Evolutionary conservation across 2,113 vertebrate genomes (phyloP), one percentile per base, ranked within the genome.

Genomic region (Desmodus rotundus): DNA sequence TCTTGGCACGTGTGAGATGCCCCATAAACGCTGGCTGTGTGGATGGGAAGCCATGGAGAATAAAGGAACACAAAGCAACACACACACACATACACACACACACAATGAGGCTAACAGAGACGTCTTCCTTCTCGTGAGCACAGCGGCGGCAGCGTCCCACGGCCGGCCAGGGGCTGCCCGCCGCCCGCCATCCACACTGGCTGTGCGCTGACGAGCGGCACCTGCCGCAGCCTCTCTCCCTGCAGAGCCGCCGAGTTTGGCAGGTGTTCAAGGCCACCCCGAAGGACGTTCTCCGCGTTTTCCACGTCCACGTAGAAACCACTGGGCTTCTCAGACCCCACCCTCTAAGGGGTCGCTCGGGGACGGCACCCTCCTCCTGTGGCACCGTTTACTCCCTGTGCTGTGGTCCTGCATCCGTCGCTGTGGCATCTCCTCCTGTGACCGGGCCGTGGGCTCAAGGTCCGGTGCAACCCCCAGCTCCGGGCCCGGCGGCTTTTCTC

Each of bases 281-380:
- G 36, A 74, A 82, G 22, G 16, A 38, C 9, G 24, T 54, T 58
- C 20, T 78, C 91, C 52, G 14, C 24, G 36, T 86, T 86, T 94
- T 88, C 88, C 86, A 76, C 63, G n/a, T 54, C 8, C 26, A 33
- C 13, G 81, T 76, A 54, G 26, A 95, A 94, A 74, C 68, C 45
- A 80, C 31, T 70, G 43, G 43, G 43, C 8, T 43, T 43, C 13
- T 85, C 72, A 54, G 26, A 95, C 93, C 70, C 73, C 45, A 80
- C 31, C 65, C 36, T 84, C 43, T 45, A 43, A 38, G 19, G 7
- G 86, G 72, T 68, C 13, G 82, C 52, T 26, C 24, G 38, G 90
- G 33, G 11, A n/a, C 2, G 31, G 31, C 1, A 1, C 1, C 43
- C 38, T 94, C 26, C 22, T 43, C 2, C 56, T 7, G 63, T 0